These are phyloP conservation scores for Cariama cristata DNA, from an alignment of 2,113 vertebrate genomes.

Conservation along the genomic window DNA sequence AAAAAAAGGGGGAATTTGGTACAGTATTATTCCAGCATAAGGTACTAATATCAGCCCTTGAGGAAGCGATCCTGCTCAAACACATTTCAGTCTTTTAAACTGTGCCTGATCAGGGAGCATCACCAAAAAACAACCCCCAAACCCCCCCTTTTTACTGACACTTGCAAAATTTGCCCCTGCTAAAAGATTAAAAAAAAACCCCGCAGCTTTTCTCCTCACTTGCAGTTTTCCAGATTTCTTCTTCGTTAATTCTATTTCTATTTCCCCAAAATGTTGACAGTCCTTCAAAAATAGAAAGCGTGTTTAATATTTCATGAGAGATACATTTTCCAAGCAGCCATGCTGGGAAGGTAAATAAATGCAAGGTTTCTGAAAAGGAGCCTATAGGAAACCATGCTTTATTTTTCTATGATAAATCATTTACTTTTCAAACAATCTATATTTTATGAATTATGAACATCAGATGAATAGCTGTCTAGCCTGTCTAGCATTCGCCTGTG, in stretches of 20 bases:
- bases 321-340: neutral
- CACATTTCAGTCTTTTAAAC: fast-evolving
- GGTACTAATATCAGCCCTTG: neutral
- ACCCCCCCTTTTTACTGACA: neutral
- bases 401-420: conserved; percentile 38
- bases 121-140: neutral
- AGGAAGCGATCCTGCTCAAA: neutral
- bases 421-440: neutral
- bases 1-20: neutral
- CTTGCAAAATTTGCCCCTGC: neutral
- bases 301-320: neutral
- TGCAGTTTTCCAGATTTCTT: neutral
- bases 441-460: neutral
- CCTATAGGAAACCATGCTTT: neutral
- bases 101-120: neutral
- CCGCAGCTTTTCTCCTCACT: neutral
- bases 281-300: neutral
- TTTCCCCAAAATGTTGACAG: neutral
- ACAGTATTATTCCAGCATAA: neutral
- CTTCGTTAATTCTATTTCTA: neutral
- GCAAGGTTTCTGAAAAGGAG: neutral
- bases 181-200: neutral
- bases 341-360: neutral
- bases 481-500: neutral
- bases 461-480: neutral